Conservation (phyloP, 2,113 vertebrate genomes). For the Falco punctatus region DNA sequence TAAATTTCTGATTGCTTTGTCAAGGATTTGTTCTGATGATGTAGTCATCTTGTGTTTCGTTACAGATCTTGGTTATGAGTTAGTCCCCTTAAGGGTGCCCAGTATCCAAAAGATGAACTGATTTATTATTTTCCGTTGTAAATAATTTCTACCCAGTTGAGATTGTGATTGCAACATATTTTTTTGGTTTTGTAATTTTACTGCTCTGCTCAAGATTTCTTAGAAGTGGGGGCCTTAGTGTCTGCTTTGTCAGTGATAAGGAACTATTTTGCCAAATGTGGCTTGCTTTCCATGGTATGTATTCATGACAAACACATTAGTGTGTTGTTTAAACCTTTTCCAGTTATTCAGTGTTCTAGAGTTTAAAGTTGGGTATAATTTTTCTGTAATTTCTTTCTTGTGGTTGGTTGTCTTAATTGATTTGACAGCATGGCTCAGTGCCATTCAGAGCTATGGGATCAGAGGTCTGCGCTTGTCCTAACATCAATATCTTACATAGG, state of each 20-base stretch:
- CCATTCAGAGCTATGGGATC: not conserved
- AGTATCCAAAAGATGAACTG: not conserved
- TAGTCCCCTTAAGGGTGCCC: not conserved
- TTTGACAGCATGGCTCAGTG: not conserved
- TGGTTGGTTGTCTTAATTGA: not conserved
- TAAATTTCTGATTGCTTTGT: not conserved
- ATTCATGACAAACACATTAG: not conserved
- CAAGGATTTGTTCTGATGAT: not conserved
- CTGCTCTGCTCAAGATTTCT: not conserved
- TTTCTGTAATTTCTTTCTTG: not conserved
- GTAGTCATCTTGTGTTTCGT: not conserved
- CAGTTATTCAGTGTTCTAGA: not conserved
- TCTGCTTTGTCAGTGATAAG: not conserved
- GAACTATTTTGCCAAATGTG: not conserved
- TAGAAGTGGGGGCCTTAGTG: not conserved
- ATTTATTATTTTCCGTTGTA: not conserved
- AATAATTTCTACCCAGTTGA: not conserved
- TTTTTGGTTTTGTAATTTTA: not conserved
- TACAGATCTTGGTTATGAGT: not conserved
- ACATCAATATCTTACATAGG: accelerated
- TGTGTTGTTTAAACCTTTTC: not conserved
- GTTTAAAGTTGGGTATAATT: not conserved
- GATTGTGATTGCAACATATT: not conserved
- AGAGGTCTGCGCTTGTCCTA: not conserved
- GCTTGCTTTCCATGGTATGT: not conserved